Evolutionary conservation across 2,888 invertebrate genomes (phyloP).

Genomic region (Chydorus sphaericus): DNA sequence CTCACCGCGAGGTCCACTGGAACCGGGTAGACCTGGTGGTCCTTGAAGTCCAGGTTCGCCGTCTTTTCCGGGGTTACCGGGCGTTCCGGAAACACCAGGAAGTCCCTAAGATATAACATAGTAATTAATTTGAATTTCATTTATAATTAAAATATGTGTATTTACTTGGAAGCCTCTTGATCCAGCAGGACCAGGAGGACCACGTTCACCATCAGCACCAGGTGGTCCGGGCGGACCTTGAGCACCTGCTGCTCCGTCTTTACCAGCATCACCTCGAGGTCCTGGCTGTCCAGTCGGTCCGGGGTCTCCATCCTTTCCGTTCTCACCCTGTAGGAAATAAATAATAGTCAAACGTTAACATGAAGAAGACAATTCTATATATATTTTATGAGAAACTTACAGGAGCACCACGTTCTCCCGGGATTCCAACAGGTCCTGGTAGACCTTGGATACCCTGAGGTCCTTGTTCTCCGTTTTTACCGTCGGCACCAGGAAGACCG

Average conservation of each 20-base stretch:
- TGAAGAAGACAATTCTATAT: too few relatives aligned
- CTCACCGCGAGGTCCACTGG: constrained; percentile 42
- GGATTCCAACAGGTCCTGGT: constrained; percentile 57
- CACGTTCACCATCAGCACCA: constrained; percentile 58
- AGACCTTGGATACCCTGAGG: constrained; percentile 62
- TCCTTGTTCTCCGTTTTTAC: constrained; percentile 70
- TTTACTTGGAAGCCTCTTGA: constrained; percentile 63
- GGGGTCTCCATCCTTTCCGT: constrained; percentile 60
- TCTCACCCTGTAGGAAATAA: constrained; percentile 53
- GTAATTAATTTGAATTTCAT: neutral
- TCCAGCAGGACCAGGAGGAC: constrained; percentile 58
- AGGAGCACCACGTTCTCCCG: constrained; percentile 60
- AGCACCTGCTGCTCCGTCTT: constrained; percentile 35
- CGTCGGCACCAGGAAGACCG: constrained; percentile 61
- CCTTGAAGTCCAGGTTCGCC: constrained; percentile 59
- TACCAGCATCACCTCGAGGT: constrained; percentile 61
- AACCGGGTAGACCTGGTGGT: constrained; percentile 39
- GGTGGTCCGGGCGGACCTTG: constrained; percentile 44
- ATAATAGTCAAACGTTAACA: too few relatives aligned
- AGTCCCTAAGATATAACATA: constrained; percentile 33
- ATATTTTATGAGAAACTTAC: constrained; percentile 35
- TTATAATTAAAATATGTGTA: constrained; percentile 3
- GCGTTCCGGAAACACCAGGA: constrained; percentile 55
- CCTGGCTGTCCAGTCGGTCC: constrained; percentile 61
- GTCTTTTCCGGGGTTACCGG: constrained; percentile 64